phyloP scores from a whole-genome alignment of 1,140 invertebrate genomes.

The Pachyrhynchus sulphureomaculatus region DNA sequence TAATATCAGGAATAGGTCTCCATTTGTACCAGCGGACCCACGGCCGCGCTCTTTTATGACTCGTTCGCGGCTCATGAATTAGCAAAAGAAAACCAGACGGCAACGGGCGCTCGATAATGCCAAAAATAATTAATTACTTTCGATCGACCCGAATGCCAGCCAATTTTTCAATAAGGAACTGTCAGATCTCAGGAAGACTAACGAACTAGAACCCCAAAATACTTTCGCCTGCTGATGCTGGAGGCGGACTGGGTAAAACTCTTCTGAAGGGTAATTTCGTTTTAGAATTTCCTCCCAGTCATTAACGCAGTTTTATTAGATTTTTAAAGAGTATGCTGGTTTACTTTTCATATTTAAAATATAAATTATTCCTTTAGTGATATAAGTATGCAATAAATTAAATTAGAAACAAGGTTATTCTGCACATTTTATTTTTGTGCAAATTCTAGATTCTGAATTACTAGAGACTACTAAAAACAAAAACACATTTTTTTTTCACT shows the following conservation, averaged over 20 bases:
- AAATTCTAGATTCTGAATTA: too few species aligned
- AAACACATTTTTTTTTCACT: too few species aligned
- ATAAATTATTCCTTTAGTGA: too few species aligned
- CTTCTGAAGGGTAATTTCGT: slow-evolving; percentile 29
- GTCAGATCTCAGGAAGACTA: slow-evolving; percentile 48
- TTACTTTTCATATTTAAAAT: too few species aligned
- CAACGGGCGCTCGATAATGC: slow-evolving; percentile 47
- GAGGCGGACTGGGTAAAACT: slow-evolving; percentile 5
- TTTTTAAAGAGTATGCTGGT: slow-evolving; percentile 25
- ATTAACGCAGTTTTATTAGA: slow-evolving; percentile 36
- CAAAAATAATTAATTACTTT: slow-evolving; percentile 54
- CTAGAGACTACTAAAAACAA: too few species aligned
- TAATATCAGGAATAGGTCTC: background rate
- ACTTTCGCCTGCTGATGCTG: slow-evolving; percentile 8
- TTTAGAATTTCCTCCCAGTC: slow-evolving; percentile 34
- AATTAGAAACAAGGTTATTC: too few species aligned
- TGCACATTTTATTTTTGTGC: too few species aligned
- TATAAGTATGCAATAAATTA: too few species aligned
- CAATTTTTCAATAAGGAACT: slow-evolving; percentile 51
- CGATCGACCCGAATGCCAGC: slow-evolving; percentile 45
- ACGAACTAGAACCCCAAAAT: slow-evolving; percentile 46
- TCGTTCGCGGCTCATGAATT: slow-evolving; percentile 52
- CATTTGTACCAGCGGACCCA: background rate
- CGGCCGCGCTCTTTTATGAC: slow-evolving; percentile 34
- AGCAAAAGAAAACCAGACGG: slow-evolving; percentile 50